Percentiles rank a stretch among this genome's conserved stretches.
Evolutionary conservation across 2,113 vertebrate genomes (phyloP).

Genomic region (Gallinago undulata): DNA sequence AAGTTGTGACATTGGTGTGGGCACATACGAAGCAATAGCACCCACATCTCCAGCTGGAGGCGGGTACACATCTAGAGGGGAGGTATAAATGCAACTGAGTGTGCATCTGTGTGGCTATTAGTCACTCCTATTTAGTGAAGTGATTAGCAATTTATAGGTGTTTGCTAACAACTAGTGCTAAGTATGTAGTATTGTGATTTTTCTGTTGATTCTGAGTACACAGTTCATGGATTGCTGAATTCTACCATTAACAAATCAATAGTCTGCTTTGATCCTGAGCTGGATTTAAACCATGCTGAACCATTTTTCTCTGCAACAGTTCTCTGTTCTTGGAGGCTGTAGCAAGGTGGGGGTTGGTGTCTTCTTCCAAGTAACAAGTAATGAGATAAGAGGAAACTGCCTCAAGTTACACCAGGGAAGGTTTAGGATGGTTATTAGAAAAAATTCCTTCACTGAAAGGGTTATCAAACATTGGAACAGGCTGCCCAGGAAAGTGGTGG

Average conservation of each 20-base stretch:
- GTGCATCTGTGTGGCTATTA: not conserved
- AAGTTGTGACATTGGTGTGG: rapidly evolving
- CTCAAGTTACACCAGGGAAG: not conserved
- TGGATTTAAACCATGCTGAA: not conserved
- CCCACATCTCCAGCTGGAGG: not conserved
- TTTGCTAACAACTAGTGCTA: not conserved
- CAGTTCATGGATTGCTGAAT: not conserved
- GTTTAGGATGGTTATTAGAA: too few relatives aligned
- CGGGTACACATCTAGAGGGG: rapidly evolving
- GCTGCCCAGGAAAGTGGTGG: not conserved
- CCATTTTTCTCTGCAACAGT: not conserved
- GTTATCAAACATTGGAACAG: not conserved
- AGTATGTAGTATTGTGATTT: not conserved
- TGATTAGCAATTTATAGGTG: not conserved
- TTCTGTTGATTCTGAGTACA: not conserved
- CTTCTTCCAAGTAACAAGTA: not conserved
- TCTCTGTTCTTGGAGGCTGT: not conserved
- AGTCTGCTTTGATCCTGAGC: not conserved
- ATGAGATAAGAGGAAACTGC: not conserved
- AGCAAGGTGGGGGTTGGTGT: not conserved
- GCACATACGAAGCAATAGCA: not conserved
- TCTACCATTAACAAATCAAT: not conserved
- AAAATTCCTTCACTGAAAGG: not conserved
- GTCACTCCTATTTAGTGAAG: not conserved
- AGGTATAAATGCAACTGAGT: too few relatives aligned